phyloP scores from a whole-genome alignment of 2,113 vertebrate species.

The Pionites leucogaster region DNA sequence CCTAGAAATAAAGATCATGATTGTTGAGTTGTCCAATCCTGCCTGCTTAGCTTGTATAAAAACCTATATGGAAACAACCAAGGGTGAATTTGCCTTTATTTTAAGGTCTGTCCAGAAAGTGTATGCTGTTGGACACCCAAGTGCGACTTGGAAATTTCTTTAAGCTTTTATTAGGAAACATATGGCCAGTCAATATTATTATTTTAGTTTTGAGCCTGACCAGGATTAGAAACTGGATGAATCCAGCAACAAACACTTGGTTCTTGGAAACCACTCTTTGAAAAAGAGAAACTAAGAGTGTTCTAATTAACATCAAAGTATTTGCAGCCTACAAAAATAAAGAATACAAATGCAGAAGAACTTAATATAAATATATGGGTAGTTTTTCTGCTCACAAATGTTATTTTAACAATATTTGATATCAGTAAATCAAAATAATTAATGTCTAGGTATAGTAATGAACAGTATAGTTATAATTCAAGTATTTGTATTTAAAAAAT shows the following conservation, averaged over 20 bases:
- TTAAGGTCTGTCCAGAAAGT: not conserved
- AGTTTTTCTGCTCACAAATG: not conserved
- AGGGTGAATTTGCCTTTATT: not conserved
- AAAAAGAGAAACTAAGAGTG: not conserved
- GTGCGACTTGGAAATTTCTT: not conserved
- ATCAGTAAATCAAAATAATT: not conserved
- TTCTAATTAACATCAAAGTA: not conserved
- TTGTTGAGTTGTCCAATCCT: not conserved
- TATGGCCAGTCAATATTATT: not conserved
- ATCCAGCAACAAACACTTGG: not conserved
- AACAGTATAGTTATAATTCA: not conserved
- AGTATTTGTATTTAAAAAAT: not conserved
- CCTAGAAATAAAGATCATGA: not conserved
- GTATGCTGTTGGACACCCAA: not conserved
- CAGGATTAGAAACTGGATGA: not conserved
- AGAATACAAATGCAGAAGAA: not conserved
- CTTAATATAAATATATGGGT: not conserved
- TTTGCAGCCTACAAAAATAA: not conserved
- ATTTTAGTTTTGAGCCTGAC: not conserved
- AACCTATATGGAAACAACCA: not conserved
- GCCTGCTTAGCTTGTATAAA: not conserved
- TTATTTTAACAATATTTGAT: not conserved
- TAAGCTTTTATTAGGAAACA: not conserved
- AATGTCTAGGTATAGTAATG: not conserved
- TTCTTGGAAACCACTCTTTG: not conserved